Evolutionary conservation across 2,113 vertebrate species (phyloP), one percentile per base, ranked within the genome.

Genomic region (Carlito syrichta): DNA sequence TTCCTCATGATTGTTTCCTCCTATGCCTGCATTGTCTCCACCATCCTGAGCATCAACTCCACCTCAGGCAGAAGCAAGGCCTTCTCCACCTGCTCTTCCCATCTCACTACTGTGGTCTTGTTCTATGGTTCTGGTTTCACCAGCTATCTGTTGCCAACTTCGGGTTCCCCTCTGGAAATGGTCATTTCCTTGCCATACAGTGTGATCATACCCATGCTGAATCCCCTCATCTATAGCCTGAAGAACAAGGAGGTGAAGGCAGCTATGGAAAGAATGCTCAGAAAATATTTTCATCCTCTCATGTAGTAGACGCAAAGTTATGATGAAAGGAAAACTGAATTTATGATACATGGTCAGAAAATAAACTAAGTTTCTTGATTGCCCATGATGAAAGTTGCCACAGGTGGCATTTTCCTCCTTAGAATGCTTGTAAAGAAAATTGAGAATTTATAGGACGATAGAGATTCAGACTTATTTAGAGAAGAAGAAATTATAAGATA

Each of bases 21-120:
- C 0, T 97, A 97, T 27, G 73, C n/a, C 38, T 56, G 43, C 6
- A 97, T 97, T 4, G 90, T 96, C n/a, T 86, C 79, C 2, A 68
- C 96, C 17, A 35, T 97, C 27, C 40, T 97, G 92, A 96, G 45
- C 35, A 78, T 97, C 54, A 94, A 56, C 78, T 96, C 96, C 43
- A 54, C 52, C 45, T 85, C 48, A 0, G 86, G 96, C 38, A 96
- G 95, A 79, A 95, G 92, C 90, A 97, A 97, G 62, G 97, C 96
- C 22, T 97, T 97, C 69, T 97, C 96, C 1, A 97, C 97, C 6
- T 97, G 96, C 50, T 86, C 84, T 14, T 97, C 96, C 10, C 97
- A 97, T 43, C 94, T 97, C 60, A 95, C 93, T 0, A 90, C 95
- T 32, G 97, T 97, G 48, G 79, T 93, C 23, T 68, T 97, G 43